Evolutionary conservation across 2,888 invertebrate species (phyloP).

Genomic region (Pseudoips prasinana): DNA sequence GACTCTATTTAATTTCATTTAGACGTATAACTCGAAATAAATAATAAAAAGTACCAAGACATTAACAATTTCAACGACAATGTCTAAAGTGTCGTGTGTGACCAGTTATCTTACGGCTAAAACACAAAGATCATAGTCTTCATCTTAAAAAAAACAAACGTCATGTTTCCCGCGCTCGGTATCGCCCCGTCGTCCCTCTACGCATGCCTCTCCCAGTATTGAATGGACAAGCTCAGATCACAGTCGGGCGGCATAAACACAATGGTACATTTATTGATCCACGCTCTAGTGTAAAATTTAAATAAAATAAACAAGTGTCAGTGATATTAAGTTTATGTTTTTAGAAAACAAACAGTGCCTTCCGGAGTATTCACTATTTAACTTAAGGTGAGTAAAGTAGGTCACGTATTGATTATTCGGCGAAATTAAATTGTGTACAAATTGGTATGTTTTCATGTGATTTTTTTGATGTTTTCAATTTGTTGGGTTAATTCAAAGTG

Average conservation of each 20-base stretch:
- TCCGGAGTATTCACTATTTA: slow-evolving; percentile 42
- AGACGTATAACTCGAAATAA: too few relatives aligned
- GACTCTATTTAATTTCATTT: too few relatives aligned
- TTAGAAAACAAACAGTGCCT: slow-evolving; percentile 59
- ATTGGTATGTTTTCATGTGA: slow-evolving; percentile 25
- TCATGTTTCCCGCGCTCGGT: slow-evolving; percentile 69
- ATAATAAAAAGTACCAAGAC: too few relatives aligned
- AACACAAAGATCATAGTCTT: too few relatives aligned
- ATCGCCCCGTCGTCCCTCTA: slow-evolving; percentile 46
- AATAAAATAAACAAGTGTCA: slow-evolving; percentile 53
- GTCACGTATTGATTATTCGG: slow-evolving; percentile 37
- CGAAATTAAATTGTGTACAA: slow-evolving; percentile 28
- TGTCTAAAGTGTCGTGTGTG: too few relatives aligned
- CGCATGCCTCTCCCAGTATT: slow-evolving; percentile 73
- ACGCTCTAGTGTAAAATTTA: slow-evolving; percentile 59
- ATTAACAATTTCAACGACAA: too few relatives aligned
- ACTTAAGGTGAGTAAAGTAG: slow-evolving; percentile 56
- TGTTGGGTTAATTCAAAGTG: slow-evolving; percentile 34
- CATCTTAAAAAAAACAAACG: slow-evolving; percentile 52
- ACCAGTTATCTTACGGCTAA: too few relatives aligned
- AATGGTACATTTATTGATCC: slow-evolving; percentile 67
- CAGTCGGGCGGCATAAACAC: slow-evolving; percentile 44
- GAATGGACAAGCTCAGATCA: slow-evolving; percentile 59
- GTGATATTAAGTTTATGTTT: slow-evolving; percentile 41
- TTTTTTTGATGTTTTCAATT: slow-evolving; percentile 32